Base-by-base conservation (phyloP, 1,140 invertebrate species). In the Procambarus virginalis region DNA sequence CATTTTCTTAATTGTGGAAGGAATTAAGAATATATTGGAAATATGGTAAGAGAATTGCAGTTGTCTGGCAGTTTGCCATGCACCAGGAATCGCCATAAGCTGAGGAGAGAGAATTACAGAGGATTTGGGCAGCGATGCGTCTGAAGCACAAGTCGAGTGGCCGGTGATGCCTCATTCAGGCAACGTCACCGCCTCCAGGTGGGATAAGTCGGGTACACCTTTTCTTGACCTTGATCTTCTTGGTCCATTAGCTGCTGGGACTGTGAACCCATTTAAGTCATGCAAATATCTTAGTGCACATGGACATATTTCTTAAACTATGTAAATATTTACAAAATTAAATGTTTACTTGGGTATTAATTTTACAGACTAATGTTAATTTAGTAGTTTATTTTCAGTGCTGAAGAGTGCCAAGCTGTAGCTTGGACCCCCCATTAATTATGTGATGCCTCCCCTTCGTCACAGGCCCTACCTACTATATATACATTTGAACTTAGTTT, bases 191-290 rank as follows among this genome's bases (percentile, higher is more conserved):
- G 78, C 87, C 81, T 84, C 60, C 60, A 79, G 34, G 58, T 90
- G 78, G n/a, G 85, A 88, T 17, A 88, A 55, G 60, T 91, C 89
- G 17, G 83, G 84, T n/a, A 91, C 89, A 22, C 84, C 84, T 81
- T 82, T 86, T 58, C 89, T 80, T 10, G 89, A 91, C 34, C 89
- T 77, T 75, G 89, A 91, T 73, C 89, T 86, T 60, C 89, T 70
- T 45, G 89, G 76, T 46, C 78, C 84, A 60, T 46, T 82, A 48
- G 79, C 84, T 49, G 89, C 83, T 68, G 89, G 89, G 84, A 91
- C 89, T 91, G 77, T 77, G 78, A 73, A 70, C 68, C 68, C 78
- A 80, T 55, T 34, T 80, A 55, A 80, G 78, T 70, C 81, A 83
- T 83, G 81, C 81, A 83, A 17, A 51, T 51, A 80, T 80, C n/a